Evolutionary conservation across 2,113 vertebrate species (phyloP).

Genomic region (Ageneiosus marmoratus): DNA sequence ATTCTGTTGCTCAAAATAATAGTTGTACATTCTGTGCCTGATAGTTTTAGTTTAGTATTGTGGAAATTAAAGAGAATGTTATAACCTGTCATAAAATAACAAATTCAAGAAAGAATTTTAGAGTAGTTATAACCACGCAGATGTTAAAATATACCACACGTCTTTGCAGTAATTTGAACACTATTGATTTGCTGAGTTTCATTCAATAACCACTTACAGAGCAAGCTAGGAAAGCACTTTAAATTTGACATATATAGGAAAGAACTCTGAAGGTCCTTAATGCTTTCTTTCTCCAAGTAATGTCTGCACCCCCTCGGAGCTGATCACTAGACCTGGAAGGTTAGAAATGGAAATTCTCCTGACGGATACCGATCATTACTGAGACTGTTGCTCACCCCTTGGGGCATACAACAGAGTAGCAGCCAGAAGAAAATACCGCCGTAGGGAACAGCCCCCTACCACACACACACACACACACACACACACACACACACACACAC

Average conservation of each 20-base stretch:
- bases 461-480: not conserved
- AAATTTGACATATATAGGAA: not conserved
- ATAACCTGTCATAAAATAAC: constrained; percentile 8
- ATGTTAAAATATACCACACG: constrained; percentile 1
- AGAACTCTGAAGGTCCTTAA: not conserved
- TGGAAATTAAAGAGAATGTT: not conserved
- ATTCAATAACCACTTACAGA: not conserved
- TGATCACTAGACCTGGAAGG: constrained; percentile 35
- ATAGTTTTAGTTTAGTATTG: not conserved
- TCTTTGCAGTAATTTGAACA: not conserved
- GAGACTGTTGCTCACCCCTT: constrained; percentile 38
- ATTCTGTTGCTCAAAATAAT: too few species aligned
- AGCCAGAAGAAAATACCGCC: constrained; percentile 46
- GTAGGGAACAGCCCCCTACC: constrained; percentile 27
- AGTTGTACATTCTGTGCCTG: not conserved
- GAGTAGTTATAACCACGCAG: not conserved
- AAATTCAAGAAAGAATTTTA: constrained; percentile 7
- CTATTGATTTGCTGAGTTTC: constrained; percentile 10
- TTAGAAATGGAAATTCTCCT: constrained; percentile 51
- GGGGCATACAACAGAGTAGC: constrained; percentile 44
- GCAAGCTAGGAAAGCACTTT: not conserved
- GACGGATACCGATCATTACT: constrained; percentile 50
- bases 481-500: constrained; percentile 24
- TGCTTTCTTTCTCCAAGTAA: constrained; percentile 1
- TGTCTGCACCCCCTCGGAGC: constrained; percentile 3